phyloP scores from a whole-genome alignment of 2,797 vertebrate genomes.

The Jordanella pulchra region DNA sequence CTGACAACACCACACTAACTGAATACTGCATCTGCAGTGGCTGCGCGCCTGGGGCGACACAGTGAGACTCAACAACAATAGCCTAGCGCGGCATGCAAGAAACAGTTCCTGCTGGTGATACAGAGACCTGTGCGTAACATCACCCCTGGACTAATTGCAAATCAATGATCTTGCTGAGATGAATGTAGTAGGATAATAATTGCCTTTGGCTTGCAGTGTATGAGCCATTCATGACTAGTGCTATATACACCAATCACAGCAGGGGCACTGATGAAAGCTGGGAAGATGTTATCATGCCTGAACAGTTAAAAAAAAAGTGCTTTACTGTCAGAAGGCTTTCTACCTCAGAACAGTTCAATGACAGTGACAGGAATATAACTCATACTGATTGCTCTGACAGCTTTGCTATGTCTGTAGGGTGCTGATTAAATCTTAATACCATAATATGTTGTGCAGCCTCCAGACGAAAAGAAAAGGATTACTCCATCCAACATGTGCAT shows the following conservation, averaged over 20 bases:
- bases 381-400: slow-evolving; percentile 36
- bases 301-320: slow-evolving; percentile 9
- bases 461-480: slow-evolving; percentile 42
- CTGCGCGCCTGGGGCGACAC: slow-evolving; percentile 46
- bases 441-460: slow-evolving; percentile 55
- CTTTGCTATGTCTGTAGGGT: slow-evolving; percentile 41
- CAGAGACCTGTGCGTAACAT: slow-evolving; percentile 49
- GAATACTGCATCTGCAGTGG: slow-evolving; percentile 62
- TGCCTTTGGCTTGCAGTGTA: slow-evolving; percentile 37
- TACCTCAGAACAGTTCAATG: slow-evolving; percentile 16
- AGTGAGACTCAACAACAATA: slow-evolving; percentile 56
- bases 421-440: slow-evolving; percentile 67
- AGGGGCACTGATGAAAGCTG: slow-evolving; percentile 41
- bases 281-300: slow-evolving; percentile 51
- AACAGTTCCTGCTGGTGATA: slow-evolving; percentile 54
- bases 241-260: slow-evolving; percentile 56
- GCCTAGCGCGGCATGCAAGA: slow-evolving; percentile 39
- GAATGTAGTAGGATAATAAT: slow-evolving; percentile 62
- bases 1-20: slow-evolving; percentile 42
- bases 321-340: slow-evolving; percentile 24
- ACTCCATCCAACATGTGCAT: slow-evolving; percentile 41
- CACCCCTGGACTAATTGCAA: slow-evolving; percentile 70
- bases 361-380: slow-evolving; percentile 46
- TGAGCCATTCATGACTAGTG: slow-evolving; percentile 55
- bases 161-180: slow-evolving; percentile 65